A percentile compares a stretch with the other conserved stretches of the same genome.
Evolutionary conservation across 1,140 invertebrate genomes (phyloP).

Genomic region (Teleopsis dalmanni): DNA sequence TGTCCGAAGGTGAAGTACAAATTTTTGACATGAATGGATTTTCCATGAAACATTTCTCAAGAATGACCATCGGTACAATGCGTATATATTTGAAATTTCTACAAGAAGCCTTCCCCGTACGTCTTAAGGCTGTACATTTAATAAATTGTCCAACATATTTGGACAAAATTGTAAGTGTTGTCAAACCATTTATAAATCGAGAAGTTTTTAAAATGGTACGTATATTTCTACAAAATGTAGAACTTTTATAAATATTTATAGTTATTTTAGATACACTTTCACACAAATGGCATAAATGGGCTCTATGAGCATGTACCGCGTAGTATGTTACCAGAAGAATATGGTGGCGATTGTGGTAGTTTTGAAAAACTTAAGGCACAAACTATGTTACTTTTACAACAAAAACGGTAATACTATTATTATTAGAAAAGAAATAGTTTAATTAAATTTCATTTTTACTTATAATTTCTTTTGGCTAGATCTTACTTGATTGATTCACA

Average conservation of each 20-base stretch:
- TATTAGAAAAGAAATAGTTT: not conserved
- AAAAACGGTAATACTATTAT: conserved; percentile 31
- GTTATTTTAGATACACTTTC: conserved; percentile 51
- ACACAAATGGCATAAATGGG: conserved; percentile 51
- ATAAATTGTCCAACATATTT: conserved; percentile 58
- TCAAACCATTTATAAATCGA: conserved; percentile 58
- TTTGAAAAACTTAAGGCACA: conserved; percentile 50
- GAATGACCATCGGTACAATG: conserved; percentile 55
- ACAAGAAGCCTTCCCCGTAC: conserved; percentile 65
- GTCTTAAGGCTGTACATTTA: conserved; percentile 66
- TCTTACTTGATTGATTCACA: conserved; percentile 34
- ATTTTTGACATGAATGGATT: conserved; percentile 61
- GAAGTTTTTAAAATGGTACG: conserved; percentile 48
- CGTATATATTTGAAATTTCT: conserved; percentile 35
- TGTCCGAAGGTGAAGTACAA: conserved; percentile 55
- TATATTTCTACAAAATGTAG: not conserved
- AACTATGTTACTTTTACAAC: conserved; percentile 43
- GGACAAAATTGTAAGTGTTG: conserved; percentile 53
- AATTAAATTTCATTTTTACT: not conserved
- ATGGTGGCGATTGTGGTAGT: conserved; percentile 54
- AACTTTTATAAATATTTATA: not conserved
- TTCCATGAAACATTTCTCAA: conserved; percentile 54
- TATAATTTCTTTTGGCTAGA: conserved; percentile 13
- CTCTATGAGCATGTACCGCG: conserved; percentile 54
- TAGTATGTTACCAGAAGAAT: conserved; percentile 57